Base-by-base conservation (phyloP, 1,140 invertebrate genomes). In the Bombyx mori region DNA sequence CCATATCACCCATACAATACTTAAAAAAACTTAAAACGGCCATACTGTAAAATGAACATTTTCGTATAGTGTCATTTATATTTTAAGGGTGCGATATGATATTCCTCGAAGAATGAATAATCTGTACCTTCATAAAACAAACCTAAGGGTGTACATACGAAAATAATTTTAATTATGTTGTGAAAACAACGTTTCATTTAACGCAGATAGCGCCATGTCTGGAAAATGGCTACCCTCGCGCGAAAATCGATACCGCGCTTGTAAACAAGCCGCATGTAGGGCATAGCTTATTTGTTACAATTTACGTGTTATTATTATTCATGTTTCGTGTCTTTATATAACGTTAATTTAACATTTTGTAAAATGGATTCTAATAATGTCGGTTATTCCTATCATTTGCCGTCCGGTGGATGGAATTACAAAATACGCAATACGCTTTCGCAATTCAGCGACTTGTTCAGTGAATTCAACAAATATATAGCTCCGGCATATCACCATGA, bases 401-500 rank as follows among this genome's bases (percentile, higher is more conserved):
- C 95, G n/a, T 91, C 93, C 46, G 94, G 92, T 60, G 93, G 94
- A 43, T 92, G 93, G 89, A 90, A 92, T 66, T 88, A 94, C 62
- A 93, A 92, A 86, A 90, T 95, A 57, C 90, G 94, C 71, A 95
- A 94, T 83, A 91, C 91, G 44, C 77, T 95, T 47, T 94, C 94
- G 8, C 96, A 98, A 79, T 97, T 97, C 71, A 97, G 95, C 77
- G 96, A 98, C 81, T 83, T 98, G 45, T 98, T 98, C 83, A 98
- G 96, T 77, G 96, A 98, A 89, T 99, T 98, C 79, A 96, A 97
- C 78, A 95, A 95, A 88, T 97, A 98, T 72, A 97, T 98, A 57
- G 95, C 97, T 18, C 97, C 97, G 42, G 96, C 97, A 60, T 98
- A 98, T 88, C 95, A 98, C 83, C 97, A 99, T 90, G 97, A 98